phyloP scores from a whole-genome alignment of 2,113 vertebrate species.

The Origma solitaria region DNA sequence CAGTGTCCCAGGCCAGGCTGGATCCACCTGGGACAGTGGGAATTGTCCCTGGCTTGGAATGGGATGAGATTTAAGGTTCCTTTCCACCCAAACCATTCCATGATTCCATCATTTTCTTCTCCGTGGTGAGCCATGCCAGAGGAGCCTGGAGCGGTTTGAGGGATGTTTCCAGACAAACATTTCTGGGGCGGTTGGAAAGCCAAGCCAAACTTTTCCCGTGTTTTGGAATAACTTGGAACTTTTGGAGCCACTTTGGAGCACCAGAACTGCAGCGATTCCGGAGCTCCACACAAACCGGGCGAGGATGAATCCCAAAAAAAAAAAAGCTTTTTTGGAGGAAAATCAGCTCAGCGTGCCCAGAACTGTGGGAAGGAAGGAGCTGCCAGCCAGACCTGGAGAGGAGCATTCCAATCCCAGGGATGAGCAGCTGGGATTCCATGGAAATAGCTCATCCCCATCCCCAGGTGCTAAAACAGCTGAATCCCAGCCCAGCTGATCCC shows the following conservation, averaged over 20 bases:
- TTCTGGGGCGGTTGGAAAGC: neutral
- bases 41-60: too few species aligned
- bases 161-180: neutral
- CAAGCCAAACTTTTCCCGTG: neutral
- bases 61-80: too few species aligned
- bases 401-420: neutral
- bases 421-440: neutral
- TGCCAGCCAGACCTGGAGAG: neutral
- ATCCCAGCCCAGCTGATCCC: constrained; percentile 24
- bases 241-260: neutral
- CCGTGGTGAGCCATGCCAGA: neutral
- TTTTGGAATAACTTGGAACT: neutral
- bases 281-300: neutral
- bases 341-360: neutral
- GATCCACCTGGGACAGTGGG: too few species aligned
- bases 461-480: neutral
- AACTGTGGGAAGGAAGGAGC: neutral
- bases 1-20: too few species aligned
- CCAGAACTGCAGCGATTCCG: neutral
- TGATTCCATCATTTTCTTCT: neutral
- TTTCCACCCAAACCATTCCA: too few species aligned
- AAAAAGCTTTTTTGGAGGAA: neutral
- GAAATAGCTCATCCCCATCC: neutral
- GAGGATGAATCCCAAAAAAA: neutral
- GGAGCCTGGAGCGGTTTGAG: neutral